Base-by-base conservation (phyloP, 2,797 vertebrate genomes). In the Syngnathus rostellatus region DNA sequence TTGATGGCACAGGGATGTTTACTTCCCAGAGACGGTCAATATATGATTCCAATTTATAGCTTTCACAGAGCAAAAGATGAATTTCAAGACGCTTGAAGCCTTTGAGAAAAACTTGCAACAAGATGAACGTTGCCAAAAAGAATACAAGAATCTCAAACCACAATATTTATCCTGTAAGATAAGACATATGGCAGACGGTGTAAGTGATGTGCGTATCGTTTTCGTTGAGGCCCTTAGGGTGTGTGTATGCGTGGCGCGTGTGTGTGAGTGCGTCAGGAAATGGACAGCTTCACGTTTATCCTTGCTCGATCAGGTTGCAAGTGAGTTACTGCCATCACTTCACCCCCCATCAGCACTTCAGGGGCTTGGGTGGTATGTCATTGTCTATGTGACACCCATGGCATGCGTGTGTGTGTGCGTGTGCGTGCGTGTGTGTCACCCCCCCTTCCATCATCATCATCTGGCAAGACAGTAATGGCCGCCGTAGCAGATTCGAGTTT, bases 391-490 rank as follows among this genome's bases (percentile, higher is more conserved):
- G 70, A 80, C 85, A 92, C 74, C 70, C 74, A 81, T 91, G 75
- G 72, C 74, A 73, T 40, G 69, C 75, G 23, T 23, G 23, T 23
- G 23, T 23, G 23, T 23, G 23, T 23, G 23, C 1, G 23, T 1
- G 23, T 23, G 23, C 23, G 23, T 1, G 84, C 85, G 85, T 86
- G 83, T 77, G 83, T 83, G 92, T 93, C 93, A 92, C 93, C 92
- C 93, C 31, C 31, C 31, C 3, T 4, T 23, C 23, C 23, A 23
- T 23, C 31, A 31, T 31, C 31, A 94, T 96, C 93, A 95, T 93
- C 93, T 94, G 93, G 93, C 94, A 97, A 96, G 94, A 93, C 92
- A 94, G 93, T 94, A 95, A 98, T 97, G 94, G 94, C 81, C 90
- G 90, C 87, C 93, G 93, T 93, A 93, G 91, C 89, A 94, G 93